These are phyloP conservation scores for Stichodactyla mertensii DNA, from an alignment of 64 coral and sea anemone species.

Conservation along the genomic window DNA sequence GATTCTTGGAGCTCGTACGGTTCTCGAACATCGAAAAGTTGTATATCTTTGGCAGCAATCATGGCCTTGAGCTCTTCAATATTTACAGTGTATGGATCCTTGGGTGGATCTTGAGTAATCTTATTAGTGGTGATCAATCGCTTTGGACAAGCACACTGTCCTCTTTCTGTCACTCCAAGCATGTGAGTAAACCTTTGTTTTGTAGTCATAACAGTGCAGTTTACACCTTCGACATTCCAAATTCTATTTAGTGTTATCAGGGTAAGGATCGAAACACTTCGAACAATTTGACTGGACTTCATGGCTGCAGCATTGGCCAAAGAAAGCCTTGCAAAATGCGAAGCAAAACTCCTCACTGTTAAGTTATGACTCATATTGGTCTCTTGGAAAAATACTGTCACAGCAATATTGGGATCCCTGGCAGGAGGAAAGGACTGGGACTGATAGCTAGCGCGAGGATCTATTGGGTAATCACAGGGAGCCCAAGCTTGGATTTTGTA, in stretches of 20 bases:
- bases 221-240: conserved; percentile 1
- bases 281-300: conserved; percentile 1
- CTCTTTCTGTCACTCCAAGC: conserved; percentile 9
- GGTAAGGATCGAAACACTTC: conserved; percentile 8
- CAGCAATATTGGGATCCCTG: too few species aligned
- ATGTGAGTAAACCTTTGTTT: conserved; percentile 27
- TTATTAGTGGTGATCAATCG: neutral
- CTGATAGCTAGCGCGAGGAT: too few species aligned
- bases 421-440: too few species aligned
- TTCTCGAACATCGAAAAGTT: conserved; percentile 79
- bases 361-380: neutral
- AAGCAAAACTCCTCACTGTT: neutral
- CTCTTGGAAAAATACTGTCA: neutral
- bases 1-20: conserved; percentile 59
- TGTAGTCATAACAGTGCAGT: conserved; percentile 15
- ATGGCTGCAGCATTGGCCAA: neutral
- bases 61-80: conserved; percentile 40
- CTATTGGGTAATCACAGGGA: too few species aligned
- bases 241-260: neutral
- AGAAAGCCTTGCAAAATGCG: neutral
- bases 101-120: neutral
- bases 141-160: conserved; percentile 28
- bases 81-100: conserved; percentile 48
- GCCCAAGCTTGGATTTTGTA: too few species aligned
- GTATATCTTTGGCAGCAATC: conserved; percentile 33